Base-by-base conservation (phyloP, 2,797 vertebrate genomes). In the Schizopygopsis pylzovi region DNA sequence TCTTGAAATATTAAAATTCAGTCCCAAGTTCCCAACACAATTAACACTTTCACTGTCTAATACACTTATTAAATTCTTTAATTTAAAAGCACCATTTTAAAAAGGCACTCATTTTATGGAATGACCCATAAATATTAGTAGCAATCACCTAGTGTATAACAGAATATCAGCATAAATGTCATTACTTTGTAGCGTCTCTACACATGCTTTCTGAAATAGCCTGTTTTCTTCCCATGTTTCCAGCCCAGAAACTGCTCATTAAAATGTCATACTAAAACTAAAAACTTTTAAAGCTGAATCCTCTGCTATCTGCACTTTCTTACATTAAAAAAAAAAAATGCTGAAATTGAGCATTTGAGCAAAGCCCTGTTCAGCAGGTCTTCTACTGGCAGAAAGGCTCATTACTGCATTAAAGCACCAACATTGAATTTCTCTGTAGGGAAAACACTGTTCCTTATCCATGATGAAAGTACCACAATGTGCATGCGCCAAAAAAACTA, bases 81-180 rank as follows among this genome's bases (percentile, higher is more conserved):
- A 56, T 59, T 15, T 78, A 78, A 59, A 16, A 78, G 22, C 76
- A 43, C 54, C 12, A 61, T 61, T 56, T 61, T 4, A 79, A 59
- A 33, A 79, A 43, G 8, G 37, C 37, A 43, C 12, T 16, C 0
- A 39, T 13, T 43, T 41, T 6, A 78, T n/a, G 20, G 1, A 41
- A 16, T 9, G 2, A 61, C 37, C 15, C 54, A 61, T 43, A 16
- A 22, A 25, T 16, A 43, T 43, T 61, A 43, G 13, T 4, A 16
- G 54, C 54, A 41, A 4, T 59, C 11, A n/a, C 12, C 20, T 78
- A 49, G 16, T 20, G 9, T 6, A 20, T 6, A 1, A n/a, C 4
- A 5, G 9, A 25, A 47, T 15, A 15, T 20, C 13, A 18, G n/a
- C 2, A 75, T 9, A 33, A 49, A 52, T 9, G 4, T 33, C 18